Conservation (phyloP, 1,140 invertebrate genomes). For the Hypothenemus hampei region DNA sequence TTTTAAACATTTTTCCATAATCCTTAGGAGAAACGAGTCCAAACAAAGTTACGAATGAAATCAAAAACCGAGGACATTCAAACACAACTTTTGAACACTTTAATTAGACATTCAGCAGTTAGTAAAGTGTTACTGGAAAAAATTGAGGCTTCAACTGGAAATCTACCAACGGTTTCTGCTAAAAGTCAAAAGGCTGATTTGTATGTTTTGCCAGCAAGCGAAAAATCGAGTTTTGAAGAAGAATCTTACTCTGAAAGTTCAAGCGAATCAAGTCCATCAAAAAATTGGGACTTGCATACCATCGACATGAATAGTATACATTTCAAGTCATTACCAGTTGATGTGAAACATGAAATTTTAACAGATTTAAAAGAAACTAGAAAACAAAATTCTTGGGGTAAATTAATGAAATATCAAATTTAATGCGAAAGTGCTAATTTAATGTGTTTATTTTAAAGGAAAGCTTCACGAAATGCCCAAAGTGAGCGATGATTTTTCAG, state of each 20-base stretch:
- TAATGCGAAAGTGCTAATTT: not conserved
- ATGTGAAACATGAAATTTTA: slow-evolving; percentile 89
- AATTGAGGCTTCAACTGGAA: slow-evolving; percentile 47
- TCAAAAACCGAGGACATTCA: slow-evolving; percentile 68
- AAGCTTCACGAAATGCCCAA: slow-evolving; percentile 76
- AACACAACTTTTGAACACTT: slow-evolving; percentile 60
- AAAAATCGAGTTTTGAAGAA: slow-evolving; percentile 27
- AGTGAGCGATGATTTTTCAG: slow-evolving; percentile 60
- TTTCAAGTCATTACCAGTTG: slow-evolving; percentile 76
- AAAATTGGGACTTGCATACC: slow-evolving; percentile 64
- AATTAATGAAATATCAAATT: not conserved
- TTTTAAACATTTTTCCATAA: not conserved
- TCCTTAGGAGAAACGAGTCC: slow-evolving; percentile 66
- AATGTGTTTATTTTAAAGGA: slow-evolving; percentile 7
- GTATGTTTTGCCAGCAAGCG: slow-evolving; percentile 62
- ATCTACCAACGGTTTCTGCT: slow-evolving; percentile 7
- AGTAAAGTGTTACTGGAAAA: slow-evolving; percentile 55
- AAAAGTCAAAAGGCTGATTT: slow-evolving; percentile 54
- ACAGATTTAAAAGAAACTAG: slow-evolving; percentile 86
- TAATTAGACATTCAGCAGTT: slow-evolving; percentile 58
- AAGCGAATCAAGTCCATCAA: slow-evolving; percentile 47
- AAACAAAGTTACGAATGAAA: slow-evolving; percentile 67
- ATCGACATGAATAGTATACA: slow-evolving; percentile 74
- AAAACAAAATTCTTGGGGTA: slow-evolving; percentile 83
- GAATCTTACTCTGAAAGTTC: slow-evolving; percentile 15